Evolutionary conservation across 2,888 invertebrate genomes (phyloP), one percentile per base, ranked within the genome.

Genomic region (Allolobophora icterica): DNA sequence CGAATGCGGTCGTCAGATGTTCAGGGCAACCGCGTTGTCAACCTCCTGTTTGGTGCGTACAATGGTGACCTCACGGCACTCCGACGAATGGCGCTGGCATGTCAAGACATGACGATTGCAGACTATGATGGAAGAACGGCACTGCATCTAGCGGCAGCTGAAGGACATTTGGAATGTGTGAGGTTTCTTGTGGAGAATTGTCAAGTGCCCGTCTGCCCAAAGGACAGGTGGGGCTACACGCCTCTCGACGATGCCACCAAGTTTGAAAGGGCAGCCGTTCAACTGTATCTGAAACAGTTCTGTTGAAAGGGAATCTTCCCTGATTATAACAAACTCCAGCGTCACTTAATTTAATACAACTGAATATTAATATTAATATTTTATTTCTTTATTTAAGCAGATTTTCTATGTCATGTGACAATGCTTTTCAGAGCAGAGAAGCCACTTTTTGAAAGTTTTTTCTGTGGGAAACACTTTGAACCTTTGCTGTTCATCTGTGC

Each of bases 81-180:
- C 1, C 58, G 92, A n/a, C 92, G 93, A 92, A 89, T 93, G 91
- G 92, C 92, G 8, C 90, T 93, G 34, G 45, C 89, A 8, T 93
- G 98, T 84, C 97, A 98, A 97, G 98, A 99, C 94, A 98, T 99
- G 97, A 97, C 97, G 13, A 96, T 98, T 92, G 97, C 98, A 24
- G 99, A 99, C 95, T 99, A 99, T 95, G 99, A 99, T 95, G 98
- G 98, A 0, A 97, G 99, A 33, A 99, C 99, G 3, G 99, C 99
- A 2, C 96, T 99, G 89, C 99, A 99, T 96, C 96, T 99, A 94
- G 98, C 99, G 4, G 97, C 99, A 0, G 97, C 98, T 19, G 99
- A 99, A 95, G 99, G 99, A 0, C 98, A 99, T 94, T 95, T 97
- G 84, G 97, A 97, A 93, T 98, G 98, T 94, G 98, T 98, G 0